These are phyloP conservation scores for Platycheirus albimanus DNA, from an alignment of 2,888 invertebrate species.

Conservation along the genomic window DNA sequence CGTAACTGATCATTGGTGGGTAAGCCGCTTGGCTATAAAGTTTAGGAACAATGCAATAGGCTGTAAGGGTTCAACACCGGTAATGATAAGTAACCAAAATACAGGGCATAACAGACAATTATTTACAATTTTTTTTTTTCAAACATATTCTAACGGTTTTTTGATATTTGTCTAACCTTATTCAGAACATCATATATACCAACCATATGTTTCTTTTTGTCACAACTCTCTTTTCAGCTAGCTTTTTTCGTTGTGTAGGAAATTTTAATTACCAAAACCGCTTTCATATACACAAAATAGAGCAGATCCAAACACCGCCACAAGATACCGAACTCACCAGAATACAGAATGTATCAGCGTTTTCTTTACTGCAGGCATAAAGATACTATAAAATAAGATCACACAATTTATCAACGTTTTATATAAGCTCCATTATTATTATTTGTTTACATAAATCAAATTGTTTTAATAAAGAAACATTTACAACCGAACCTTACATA, in stretches of 20 bases:
- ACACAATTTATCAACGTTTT: background rate
- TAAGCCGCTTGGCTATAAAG: no score
- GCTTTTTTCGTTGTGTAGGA: constrained; percentile 78
- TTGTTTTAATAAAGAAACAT: constrained; percentile 36
- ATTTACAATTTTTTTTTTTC: no score
- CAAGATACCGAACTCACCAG: constrained; percentile 76
- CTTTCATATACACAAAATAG: constrained; percentile 78
- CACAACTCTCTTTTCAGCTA: constrained; percentile 75
- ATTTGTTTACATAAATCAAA: constrained; percentile 13
- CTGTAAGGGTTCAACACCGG: no score
- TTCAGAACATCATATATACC: no score
- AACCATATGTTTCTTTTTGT: background rate
- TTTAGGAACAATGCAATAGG: no score
- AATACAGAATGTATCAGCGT: constrained; percentile 79
- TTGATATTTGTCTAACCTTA: no score
- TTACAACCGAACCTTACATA: constrained; percentile 38
- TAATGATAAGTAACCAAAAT: no score
- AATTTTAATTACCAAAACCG: constrained; percentile 78
- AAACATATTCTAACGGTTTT: no score
- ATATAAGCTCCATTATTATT: constrained; percentile 27
- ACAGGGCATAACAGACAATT: no score
- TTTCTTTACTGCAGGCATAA: constrained; percentile 77
- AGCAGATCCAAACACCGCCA: constrained; percentile 62
- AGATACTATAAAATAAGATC: background rate
- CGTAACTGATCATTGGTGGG: no score